Conservation (phyloP, 1,140 invertebrate genomes). For the Lepidostoma basale region DNA sequence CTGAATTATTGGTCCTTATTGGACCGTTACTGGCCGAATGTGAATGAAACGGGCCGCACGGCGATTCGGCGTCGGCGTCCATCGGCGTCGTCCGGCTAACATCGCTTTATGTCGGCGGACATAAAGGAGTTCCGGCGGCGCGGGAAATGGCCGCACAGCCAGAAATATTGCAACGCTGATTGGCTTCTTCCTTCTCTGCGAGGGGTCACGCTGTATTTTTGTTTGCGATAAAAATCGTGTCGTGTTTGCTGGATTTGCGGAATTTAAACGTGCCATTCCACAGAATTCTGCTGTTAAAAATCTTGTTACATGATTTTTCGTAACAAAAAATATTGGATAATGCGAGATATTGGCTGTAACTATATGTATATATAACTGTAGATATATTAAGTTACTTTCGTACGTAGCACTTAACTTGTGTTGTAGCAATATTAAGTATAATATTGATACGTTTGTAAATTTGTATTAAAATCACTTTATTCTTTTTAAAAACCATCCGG, state of each 20-base stretch:
- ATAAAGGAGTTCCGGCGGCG: slow-evolving; percentile 39
- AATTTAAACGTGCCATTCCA: not conserved
- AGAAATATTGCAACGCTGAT: slow-evolving; percentile 45
- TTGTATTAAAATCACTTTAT: too few species aligned
- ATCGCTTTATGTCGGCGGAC: slow-evolving; percentile 2
- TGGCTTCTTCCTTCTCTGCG: slow-evolving; percentile 26
- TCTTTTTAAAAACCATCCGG: too few species aligned
- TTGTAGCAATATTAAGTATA: too few species aligned
- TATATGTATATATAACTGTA: too few species aligned
- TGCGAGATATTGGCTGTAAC: too few species aligned
- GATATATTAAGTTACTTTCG: too few species aligned
- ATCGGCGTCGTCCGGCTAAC: not conserved
- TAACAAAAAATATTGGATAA: too few species aligned
- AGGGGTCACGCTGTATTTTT: slow-evolving; percentile 21
- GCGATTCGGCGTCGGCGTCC: not conserved
- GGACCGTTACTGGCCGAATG: not conserved
- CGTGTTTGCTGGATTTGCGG: not conserved
- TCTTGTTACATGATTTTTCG: too few species aligned
- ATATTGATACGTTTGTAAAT: too few species aligned
- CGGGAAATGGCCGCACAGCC: slow-evolving; percentile 40
- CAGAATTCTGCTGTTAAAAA: too few species aligned
- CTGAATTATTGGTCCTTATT: too few species aligned
- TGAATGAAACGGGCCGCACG: not conserved
- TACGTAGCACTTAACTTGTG: too few species aligned
- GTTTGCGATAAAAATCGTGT: slow-evolving; percentile 16